A percentile compares a stretch with the other conserved stretches of the same genome.
Conservation (phyloP, 2,113 vertebrate genomes). For the Mormoops blainvillei region DNA sequence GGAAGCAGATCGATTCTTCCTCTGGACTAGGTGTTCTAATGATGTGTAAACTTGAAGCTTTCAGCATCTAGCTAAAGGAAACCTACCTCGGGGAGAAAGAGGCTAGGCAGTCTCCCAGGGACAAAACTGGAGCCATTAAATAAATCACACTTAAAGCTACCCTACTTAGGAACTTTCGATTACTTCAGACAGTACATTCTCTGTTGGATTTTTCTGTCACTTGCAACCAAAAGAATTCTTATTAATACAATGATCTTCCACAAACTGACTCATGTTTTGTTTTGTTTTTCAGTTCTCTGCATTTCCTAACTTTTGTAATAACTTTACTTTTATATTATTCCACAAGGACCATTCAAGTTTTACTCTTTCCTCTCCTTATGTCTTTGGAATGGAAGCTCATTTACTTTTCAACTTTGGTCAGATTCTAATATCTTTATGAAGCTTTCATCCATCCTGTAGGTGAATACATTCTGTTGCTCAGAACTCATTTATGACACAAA, state of each 20-base stretch:
- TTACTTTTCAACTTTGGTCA: not conserved
- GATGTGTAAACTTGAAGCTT: not conserved
- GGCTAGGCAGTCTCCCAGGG: not conserved
- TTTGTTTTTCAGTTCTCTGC: not conserved
- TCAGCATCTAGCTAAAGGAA: not conserved
- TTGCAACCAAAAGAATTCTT: not conserved
- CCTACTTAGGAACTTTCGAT: not conserved
- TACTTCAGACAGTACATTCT: not conserved
- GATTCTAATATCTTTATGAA: not conserved
- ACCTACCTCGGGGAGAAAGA: not conserved
- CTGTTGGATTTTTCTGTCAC: not conserved
- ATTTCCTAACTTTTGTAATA: not conserved
- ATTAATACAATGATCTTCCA: not conserved
- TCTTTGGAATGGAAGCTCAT: not conserved
- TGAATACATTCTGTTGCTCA: not conserved
- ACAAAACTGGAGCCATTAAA: not conserved
- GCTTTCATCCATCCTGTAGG: not conserved
- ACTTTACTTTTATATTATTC: not conserved
- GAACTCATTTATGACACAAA: not conserved
- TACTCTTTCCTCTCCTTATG: not conserved
- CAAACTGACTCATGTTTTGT: not conserved
- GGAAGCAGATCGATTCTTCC: not conserved
- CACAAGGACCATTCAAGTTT: not conserved
- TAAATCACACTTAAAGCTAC: not conserved
- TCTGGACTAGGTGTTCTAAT: not conserved